Evolutionary conservation across 2,113 vertebrate species (phyloP).

Genomic region (Tricholaema leucomelas): DNA sequence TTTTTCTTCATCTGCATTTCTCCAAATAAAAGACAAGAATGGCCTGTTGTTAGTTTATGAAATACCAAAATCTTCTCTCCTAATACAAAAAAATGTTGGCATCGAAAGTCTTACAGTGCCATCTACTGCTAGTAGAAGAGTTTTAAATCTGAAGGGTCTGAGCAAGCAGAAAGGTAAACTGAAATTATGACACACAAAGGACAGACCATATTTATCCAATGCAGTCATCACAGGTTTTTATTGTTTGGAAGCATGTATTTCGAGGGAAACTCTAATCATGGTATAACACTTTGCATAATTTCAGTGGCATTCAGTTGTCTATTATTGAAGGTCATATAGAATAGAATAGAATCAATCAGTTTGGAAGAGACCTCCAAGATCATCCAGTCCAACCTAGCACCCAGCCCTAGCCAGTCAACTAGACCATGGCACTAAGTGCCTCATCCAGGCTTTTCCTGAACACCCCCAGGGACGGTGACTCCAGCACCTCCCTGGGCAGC

Average conservation of each 20-base stretch:
- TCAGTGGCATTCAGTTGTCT: neutral
- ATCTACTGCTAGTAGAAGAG: slow-evolving; percentile 1
- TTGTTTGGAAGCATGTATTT: neutral
- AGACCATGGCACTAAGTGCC: too few relatives aligned
- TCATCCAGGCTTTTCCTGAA: too few relatives aligned
- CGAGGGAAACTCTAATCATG: neutral
- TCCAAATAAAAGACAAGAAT: neutral
- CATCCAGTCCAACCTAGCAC: too few relatives aligned
- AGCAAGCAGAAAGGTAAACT: neutral
- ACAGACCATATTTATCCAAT: neutral
- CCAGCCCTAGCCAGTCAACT: too few relatives aligned
- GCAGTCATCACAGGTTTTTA: neutral
- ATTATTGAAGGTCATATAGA: neutral
- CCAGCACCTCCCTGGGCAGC: too few relatives aligned
- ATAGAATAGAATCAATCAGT: too few relatives aligned
- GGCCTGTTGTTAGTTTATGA: neutral
- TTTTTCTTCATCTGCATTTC: neutral
- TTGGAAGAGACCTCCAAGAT: too few relatives aligned
- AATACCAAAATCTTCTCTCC: neutral
- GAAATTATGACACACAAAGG: neutral
- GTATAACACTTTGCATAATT: neutral
- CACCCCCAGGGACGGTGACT: too few relatives aligned
- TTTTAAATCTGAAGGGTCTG: neutral
- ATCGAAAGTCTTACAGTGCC: neutral
- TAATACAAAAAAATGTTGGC: neutral